phyloP scores from a whole-genome alignment of 2,888 invertebrate genomes.

The Blastobasis adustella region DNA sequence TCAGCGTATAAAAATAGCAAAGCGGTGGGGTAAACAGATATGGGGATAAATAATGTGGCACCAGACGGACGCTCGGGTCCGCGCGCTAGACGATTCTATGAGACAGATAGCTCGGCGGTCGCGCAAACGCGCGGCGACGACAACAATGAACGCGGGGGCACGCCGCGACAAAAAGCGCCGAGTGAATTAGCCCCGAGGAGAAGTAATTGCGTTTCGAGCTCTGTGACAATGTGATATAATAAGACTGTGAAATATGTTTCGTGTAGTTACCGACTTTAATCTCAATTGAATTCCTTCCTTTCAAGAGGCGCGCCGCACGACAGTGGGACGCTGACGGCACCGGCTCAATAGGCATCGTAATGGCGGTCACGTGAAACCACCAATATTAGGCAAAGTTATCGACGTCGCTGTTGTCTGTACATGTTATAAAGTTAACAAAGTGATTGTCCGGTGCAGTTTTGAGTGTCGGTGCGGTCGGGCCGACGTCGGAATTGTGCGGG shows the following conservation, averaged over 20 bases:
- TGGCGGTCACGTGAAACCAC: constrained; percentile 32
- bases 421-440: background rate
- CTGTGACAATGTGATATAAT: constrained; percentile 18
- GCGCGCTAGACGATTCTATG: background rate
- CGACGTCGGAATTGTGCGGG: too few species aligned
- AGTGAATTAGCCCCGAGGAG: constrained; percentile 14
- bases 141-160: constrained; percentile 15
- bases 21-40: background rate
- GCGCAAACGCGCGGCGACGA: constrained; percentile 9
- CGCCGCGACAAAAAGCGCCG: constrained; percentile 16
- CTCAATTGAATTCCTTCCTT: constrained; percentile 33
- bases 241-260: constrained; percentile 18
- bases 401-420: constrained; percentile 1
- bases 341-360: constrained; percentile 40
- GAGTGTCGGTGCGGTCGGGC: too few species aligned
- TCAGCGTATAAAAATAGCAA: background rate
- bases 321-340: constrained; percentile 29
- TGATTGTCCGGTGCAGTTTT: too few species aligned
- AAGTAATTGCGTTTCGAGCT: constrained; percentile 18
- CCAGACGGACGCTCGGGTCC: background rate
- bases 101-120: background rate
- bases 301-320: constrained; percentile 32
- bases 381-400: constrained; percentile 15
- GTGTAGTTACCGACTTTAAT: constrained; percentile 27
- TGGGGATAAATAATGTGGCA: background rate